Conservation (phyloP, 2,797 vertebrate species). For the Calcarius lapponicus region DNA sequence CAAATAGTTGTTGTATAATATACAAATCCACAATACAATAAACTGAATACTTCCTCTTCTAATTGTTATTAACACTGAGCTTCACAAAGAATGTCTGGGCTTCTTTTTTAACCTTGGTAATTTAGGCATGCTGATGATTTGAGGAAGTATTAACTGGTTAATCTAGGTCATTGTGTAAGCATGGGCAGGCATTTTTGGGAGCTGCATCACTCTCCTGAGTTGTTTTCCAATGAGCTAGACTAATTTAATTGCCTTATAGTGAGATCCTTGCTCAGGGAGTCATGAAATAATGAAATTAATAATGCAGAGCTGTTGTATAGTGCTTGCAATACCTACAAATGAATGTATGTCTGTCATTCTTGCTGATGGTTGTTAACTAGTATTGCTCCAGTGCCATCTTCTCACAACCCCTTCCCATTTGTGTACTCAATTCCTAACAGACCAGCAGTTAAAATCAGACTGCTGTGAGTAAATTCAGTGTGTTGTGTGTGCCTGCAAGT, state of each 20-base stretch:
- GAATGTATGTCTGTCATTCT: background rate
- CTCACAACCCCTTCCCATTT: background rate
- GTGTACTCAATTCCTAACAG: background rate
- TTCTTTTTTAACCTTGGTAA: background rate
- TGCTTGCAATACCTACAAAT: background rate
- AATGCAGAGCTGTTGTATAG: slow-evolving; percentile 1
- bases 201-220: slow-evolving; percentile 24
- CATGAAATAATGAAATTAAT: slow-evolving; percentile 25
- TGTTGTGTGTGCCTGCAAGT: background rate
- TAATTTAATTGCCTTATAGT: slow-evolving; percentile 16
- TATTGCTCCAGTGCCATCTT: background rate
- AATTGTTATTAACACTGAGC: background rate
- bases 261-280: slow-evolving; percentile 7
- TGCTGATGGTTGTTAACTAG: background rate
- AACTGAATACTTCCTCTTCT: background rate
- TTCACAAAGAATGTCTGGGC: background rate
- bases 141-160: slow-evolving; percentile 14
- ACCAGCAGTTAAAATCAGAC: background rate
- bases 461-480: background rate
- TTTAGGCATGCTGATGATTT: background rate
- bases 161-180: slow-evolving; percentile 32
- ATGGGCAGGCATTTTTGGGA: slow-evolving; percentile 35
- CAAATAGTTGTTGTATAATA: background rate
- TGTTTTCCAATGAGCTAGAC: slow-evolving; percentile 7
- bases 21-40: background rate